Evolutionary conservation across 2,113 vertebrate genomes (phyloP).

Genomic region (Podilymbus podiceps): DNA sequence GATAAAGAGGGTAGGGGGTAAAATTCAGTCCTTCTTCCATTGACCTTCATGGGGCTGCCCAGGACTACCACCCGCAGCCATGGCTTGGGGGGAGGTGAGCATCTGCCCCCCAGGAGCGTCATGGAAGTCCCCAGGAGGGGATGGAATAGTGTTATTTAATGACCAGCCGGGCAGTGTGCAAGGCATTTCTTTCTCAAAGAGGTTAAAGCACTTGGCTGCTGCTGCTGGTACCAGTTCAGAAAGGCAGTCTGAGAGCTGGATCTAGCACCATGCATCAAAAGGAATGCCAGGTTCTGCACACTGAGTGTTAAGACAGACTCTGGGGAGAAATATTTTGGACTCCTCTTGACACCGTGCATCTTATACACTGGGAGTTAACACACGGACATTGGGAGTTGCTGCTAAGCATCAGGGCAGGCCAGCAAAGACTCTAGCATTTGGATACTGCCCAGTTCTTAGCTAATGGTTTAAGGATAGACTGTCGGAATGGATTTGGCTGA

Average conservation of each 20-base stretch:
- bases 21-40: fast-evolving
- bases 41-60: fast-evolving
- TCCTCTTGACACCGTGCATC: not conserved
- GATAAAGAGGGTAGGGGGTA: not conserved
- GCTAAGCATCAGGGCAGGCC: not conserved
- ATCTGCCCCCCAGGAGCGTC: not conserved
- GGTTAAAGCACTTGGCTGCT: not conserved
- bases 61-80: not conserved
- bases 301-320: not conserved
- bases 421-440: not conserved
- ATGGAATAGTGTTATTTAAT: not conserved
- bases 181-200: not conserved
- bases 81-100: fast-evolving
- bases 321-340: not conserved
- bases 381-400: not conserved
- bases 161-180: fast-evolving
- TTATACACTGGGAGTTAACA: not conserved
- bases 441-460: not conserved
- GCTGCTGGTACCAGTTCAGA: not conserved
- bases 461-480: conserved; percentile 9
- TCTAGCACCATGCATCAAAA: not conserved
- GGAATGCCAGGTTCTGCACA: not conserved
- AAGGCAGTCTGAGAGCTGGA: not conserved
- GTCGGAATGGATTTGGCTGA: not conserved
- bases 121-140: fast-evolving